Evolutionary conservation across 1,140 invertebrate species (phyloP), one percentile per base, ranked within the genome.

Genomic region (Papilio glaucus): DNA sequence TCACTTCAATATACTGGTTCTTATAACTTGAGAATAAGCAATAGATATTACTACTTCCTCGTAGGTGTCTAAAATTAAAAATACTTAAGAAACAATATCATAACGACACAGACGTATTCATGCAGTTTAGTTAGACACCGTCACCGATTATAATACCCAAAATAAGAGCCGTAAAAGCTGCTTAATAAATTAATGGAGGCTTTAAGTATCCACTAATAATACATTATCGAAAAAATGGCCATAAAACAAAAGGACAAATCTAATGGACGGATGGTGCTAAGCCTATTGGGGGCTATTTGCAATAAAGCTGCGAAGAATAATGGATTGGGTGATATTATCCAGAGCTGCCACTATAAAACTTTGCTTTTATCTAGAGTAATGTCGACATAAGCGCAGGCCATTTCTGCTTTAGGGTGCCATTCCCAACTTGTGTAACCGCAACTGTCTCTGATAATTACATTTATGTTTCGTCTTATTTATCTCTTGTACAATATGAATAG

Each of bases 191-290:
- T 39, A 65, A 39, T 38, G 33, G 37, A 21, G 9, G 10, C 61
- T 37, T 39, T 63, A 37, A 60, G 57, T 39, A 21, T 18, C 62
- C 8, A 65, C 62, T 68, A 42, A 67, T 68, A 68, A 68, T 41
- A 42, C n/a, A 69, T 69, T 69, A 69, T 69, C 67, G 33, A 63
- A 63, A 69, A 69, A 45, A 69, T 69, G 26, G n/a, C 15, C 42
- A 69, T 69, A 69, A 69, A 69, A 69, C 67, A 69, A 69, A 69
- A 8, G 42, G 67, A 69, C 67, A 49, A 69, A 33, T 69, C 42
- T 69, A 69, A 69, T 69, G 67, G 67, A 69, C 67, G 67, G 67
- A 69, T 49, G 67, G 42, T 49, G 67, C 67, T 69, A 69, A 69
- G 67, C 42, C 42, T 69, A 49, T 69, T 69, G 67, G 67, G 42